Evolutionary conservation across 1,140 invertebrate species (phyloP), one percentile per base, ranked within the genome.

Genomic region (Melanaphis sacchari): DNA sequence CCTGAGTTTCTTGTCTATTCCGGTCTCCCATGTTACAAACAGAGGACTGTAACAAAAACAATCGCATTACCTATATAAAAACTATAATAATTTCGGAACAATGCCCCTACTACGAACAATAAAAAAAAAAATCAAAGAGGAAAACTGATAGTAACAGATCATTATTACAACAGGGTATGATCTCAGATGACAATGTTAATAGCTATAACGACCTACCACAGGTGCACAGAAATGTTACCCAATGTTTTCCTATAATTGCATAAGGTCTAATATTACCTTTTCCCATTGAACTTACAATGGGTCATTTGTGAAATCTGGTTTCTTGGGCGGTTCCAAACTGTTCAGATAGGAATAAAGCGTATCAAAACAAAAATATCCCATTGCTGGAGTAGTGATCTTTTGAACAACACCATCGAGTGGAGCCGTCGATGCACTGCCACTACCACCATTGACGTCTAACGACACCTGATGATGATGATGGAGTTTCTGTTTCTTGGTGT

Each of bases 341-440:
- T 99, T 97, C 94, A 99, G 96, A 96, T 99, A 98, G 95, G 97
- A 97, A 95, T 99, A 98, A 91, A 99, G 96, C 94, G 99, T 98
- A 96, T 99, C 99, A 96, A 99, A 99, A 96, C 99, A 99, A 96
- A 98, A 99, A 96, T 98, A 98, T 95, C 98, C 99, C 99, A 99
- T 99, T 95, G 99, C 98, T 90, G 98, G 97, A 95, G 97, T 97
- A 93, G 98, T 98, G 76, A 99, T 97, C 95, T 97, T 96, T 95
- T 96, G 96, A 95, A 84, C n/a, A 6, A 31, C 36, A 84, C 76
- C 46, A 26, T 84, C 81, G 2, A 54, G 31, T 11, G 46, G 81
- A 54, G 91, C 91, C 22, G 81, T 93, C 9, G 91, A 93, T 3
- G 81, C 81, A 52, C 91, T 93, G 3, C 91, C 91, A 1, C 91